Evolutionary conservation across 2,888 invertebrate species (phyloP).

Genomic region (Fabriciana adippe): DNA sequence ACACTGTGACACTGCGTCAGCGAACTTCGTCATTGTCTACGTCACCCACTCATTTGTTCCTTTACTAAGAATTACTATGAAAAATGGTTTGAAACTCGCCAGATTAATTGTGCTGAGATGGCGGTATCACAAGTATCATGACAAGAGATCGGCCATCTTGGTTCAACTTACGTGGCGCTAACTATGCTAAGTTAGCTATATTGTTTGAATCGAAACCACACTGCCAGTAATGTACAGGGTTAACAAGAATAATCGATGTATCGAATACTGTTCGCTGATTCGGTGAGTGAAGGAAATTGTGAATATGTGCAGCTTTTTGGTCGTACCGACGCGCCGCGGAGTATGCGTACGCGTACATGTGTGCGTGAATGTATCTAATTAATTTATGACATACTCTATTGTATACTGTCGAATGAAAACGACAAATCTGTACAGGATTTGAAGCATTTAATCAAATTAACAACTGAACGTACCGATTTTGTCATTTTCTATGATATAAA

Average conservation of each 20-base stretch:
- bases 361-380: constrained; percentile 60
- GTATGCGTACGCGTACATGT: constrained; percentile 47
- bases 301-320: constrained; percentile 66
- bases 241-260: constrained; percentile 24
- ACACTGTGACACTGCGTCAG: constrained; percentile 28
- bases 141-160: background rate
- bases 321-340: constrained; percentile 60
- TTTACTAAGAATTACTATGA: background rate
- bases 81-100: no score
- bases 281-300: constrained; percentile 46
- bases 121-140: no score
- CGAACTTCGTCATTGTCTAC: constrained; percentile 29
- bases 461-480: constrained; percentile 52
- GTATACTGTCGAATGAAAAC: constrained; percentile 58
- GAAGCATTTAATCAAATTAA: constrained; percentile 62
- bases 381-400: constrained; percentile 67
- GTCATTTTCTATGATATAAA: constrained; percentile 64
- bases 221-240: constrained; percentile 34
- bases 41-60: background rate
- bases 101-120: no score
- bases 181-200: background rate
- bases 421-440: constrained; percentile 54
- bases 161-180: background rate
- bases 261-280: constrained; percentile 50
- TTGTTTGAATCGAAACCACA: constrained; percentile 8